Percentiles rank a stretch among this genome's conserved stretches.
These are phyloP conservation scores for Micromussa lordhowensis DNA, from an alignment of 92 coral and sea anemone species.

Conservation along the genomic window DNA sequence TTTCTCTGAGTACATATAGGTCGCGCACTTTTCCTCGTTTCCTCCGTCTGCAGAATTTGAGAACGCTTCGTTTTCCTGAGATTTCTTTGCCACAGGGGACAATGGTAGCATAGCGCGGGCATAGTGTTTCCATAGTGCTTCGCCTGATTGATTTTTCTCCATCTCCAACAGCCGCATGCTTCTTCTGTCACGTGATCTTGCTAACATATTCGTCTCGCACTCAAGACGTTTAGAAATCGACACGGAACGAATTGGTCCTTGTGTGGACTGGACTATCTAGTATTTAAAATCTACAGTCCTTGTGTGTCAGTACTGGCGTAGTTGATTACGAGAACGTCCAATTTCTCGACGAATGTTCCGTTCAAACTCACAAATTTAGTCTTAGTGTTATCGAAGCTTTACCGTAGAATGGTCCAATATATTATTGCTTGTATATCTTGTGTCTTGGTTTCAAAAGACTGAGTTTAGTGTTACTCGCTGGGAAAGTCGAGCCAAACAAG, in stretches of 20 bases:
- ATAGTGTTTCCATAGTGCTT: conserved; percentile 24
- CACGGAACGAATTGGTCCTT: not conserved
- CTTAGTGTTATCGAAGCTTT: not conserved
- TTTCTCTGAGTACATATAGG: not conserved
- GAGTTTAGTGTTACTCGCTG: not conserved
- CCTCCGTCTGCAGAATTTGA: not conserved
- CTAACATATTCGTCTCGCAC: not conserved
- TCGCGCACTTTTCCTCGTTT: not conserved
- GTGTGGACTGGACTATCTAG: not conserved
- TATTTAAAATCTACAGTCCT: not conserved
- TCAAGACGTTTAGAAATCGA: not conserved
- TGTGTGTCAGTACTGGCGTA: not conserved
- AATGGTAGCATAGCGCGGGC: conserved; percentile 25
- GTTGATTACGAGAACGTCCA: not conserved
- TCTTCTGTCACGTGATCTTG: not conserved
- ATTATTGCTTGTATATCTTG: not conserved
- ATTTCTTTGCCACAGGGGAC: conserved; percentile 27
- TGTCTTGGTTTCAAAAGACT: not conserved
- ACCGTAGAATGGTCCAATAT: not conserved
- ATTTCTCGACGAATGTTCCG: not conserved
- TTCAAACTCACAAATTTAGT: not conserved
- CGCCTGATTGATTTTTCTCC: not conserved
- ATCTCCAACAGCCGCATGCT: not conserved
- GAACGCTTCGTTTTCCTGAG: not conserved
- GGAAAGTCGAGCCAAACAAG: not conserved